Evolutionary conservation across 2,888 invertebrate species (phyloP).

Genomic region (Podabrus alpinus): DNA sequence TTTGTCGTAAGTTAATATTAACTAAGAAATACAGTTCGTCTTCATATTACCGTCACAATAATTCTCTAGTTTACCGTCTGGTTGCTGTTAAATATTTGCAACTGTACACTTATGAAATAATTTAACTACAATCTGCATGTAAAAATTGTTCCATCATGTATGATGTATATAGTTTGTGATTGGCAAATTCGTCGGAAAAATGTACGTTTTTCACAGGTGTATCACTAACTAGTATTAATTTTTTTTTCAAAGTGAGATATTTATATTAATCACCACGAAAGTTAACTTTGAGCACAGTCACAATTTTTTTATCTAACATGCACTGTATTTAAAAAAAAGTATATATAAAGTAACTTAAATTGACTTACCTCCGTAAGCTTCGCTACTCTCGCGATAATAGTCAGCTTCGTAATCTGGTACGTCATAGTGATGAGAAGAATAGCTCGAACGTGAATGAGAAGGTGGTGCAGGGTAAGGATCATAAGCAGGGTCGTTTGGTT

Average conservation of each 20-base stretch:
- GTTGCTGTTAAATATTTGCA: neutral
- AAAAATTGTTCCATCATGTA: neutral
- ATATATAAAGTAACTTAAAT: neutral
- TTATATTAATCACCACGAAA: neutral
- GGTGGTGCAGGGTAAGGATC: conserved; percentile 44
- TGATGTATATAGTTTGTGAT: neutral
- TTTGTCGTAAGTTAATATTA: neutral
- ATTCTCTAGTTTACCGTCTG: neutral
- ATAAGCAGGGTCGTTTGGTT: conserved; percentile 43
- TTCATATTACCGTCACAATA: neutral
- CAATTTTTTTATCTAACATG: conserved; percentile 3
- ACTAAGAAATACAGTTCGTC: neutral
- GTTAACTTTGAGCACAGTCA: conserved; percentile 12
- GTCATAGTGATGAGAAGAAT: conserved; percentile 52
- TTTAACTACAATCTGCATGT: neutral
- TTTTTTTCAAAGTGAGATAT: neutral
- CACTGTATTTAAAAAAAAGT: neutral
- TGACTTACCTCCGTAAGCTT: conserved; percentile 38
- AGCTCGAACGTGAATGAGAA: conserved; percentile 41
- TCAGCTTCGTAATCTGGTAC: conserved; percentile 53
- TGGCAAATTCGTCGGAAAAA: neutral
- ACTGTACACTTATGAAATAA: neutral
- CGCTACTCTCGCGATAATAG: conserved; percentile 50
- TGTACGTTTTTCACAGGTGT: neutral
- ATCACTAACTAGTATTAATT: neutral